Conservation (phyloP, 2,888 invertebrate species). For the Erebia ligea region DNA sequence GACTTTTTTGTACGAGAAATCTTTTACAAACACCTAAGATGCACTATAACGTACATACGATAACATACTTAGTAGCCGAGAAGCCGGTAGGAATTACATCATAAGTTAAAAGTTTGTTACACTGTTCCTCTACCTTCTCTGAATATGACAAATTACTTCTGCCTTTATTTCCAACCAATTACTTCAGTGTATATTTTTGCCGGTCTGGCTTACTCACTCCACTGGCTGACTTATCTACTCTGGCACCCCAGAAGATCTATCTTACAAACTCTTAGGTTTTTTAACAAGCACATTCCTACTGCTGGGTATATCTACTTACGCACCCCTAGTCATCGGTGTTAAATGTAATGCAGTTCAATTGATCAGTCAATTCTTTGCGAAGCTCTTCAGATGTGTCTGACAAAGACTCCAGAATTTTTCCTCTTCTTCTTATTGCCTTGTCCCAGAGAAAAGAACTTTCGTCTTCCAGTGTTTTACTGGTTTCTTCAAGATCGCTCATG, state of each 20-base stretch:
- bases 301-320: neutral
- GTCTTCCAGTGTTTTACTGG: slow-evolving; percentile 47
- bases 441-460: slow-evolving; percentile 46
- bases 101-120: neutral
- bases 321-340: slow-evolving; percentile 18
- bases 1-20: neutral
- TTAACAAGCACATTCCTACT: neutral
- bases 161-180: neutral
- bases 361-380: slow-evolving; percentile 44
- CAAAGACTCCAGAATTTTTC: slow-evolving; percentile 41
- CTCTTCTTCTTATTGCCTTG: slow-evolving; percentile 37
- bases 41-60: slow-evolving; percentile 8
- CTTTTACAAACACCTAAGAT: neutral
- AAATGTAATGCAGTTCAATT: slow-evolving; percentile 34
- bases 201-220: too few species aligned
- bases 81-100: neutral
- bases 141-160: neutral
- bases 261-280: too few species aligned
- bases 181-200: too few species aligned
- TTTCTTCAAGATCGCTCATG: slow-evolving; percentile 45
- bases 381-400: slow-evolving; percentile 39
- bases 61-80: neutral
- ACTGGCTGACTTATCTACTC: too few species aligned
- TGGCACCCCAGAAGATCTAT: too few species aligned
- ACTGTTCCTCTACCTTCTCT: neutral